Evolutionary conservation across 2,113 vertebrate species (phyloP), one percentile per base, ranked within the genome.

Genomic region (Mormyrus lacerda): DNA sequence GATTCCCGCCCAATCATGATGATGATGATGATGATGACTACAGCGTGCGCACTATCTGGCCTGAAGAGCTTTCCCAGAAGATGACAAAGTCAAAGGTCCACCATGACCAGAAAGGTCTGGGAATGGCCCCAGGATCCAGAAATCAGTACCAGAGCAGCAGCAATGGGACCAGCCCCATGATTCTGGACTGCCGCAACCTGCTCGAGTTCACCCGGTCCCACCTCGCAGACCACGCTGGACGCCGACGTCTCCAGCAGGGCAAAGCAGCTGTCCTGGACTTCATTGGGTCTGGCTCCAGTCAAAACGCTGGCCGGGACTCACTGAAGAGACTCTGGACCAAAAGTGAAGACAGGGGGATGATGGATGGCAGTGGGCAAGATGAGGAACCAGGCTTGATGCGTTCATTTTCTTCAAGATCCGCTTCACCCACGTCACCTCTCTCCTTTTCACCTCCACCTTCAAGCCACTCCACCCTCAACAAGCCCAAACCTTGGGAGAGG

Each of bases 41-140:
- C 93, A 96, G 95, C 0, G 95, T 96, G 39, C 95, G 96, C 21
- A 96, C 95, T 21, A 96, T 97, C 91, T 97, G 97, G 97, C 96
- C 97, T 0, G 96, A 97, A 89, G 96, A 97, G 88, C 90, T 97
- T 89, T 95, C 95, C 53, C 94, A 95, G 88, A 97, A 97, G 93
- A 96, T 97, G 94, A 96, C 92, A 90, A 92, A 92, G 44, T 94
- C 95, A 8, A 95, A 94, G 92, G 87, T 92, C 85, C 95, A 95
- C 79, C 93, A 93, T 89, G 94, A 95, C 7, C 92, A 93, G 21
- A 10, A 19, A 87, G 95, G 85, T n/a, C 50, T 92, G 0, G 93
- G 93, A 79, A 90, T 91, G 45, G 93, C 93, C 17, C 48, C 89
- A 24, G 94, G 93, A 87, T 79, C 89, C 0, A 91, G 92, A 2